Evolutionary conservation across 2,797 vertebrate species (phyloP), one percentile per base, ranked within the genome.

Genomic region (Acanthis flammea): DNA sequence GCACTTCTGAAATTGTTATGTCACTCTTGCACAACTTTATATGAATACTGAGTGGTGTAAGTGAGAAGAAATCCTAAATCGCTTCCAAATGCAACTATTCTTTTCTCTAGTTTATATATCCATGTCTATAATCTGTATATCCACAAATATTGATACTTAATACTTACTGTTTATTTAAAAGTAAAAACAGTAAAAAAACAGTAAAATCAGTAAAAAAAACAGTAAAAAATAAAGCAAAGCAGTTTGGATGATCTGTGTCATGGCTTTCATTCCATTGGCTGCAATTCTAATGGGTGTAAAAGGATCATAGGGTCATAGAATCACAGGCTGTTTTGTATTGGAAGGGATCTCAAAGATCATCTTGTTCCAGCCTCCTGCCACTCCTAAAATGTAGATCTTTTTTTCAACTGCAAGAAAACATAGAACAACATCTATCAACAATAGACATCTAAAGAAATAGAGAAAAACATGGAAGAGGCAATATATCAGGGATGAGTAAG

Each of bases 241-340:
- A 18, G 0, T 41, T 11, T 4, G 3, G 17, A 42, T 72, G 3
- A 4, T 57, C 7, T 72, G 14, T 24, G 3, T 33, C 2, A 19
- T 24, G 12, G 18, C 13, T 91, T 91, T 66, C 25, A 9, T 50
- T 76, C 42, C 1, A 67, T 4, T 35, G 47, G 3, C 7, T 2
- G 8, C 25, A 79, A 15, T 58, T 83, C 23, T 57, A 4, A 24
- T 21, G 19, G 1, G 1, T 71, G 9, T 44, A 19, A 35, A 74
- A 37, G 12, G 12, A 41, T 73, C 17, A 19, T 2, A 58, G 17
- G 27, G 7, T 42, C 8, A n/a, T 9, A 50, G 10, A 63, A 63
- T 10, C 30, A 24, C 1, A 65, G 14, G 7, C 4, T 51, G 4
- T 2, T 53, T 73, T 60, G 9, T 15, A 3, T 53, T 41, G 12